A percentile compares a stretch with the other conserved stretches of the same genome.
Evolutionary conservation across 2,888 invertebrate genomes (phyloP).

Genomic region (Phlogophora meticulosa): DNA sequence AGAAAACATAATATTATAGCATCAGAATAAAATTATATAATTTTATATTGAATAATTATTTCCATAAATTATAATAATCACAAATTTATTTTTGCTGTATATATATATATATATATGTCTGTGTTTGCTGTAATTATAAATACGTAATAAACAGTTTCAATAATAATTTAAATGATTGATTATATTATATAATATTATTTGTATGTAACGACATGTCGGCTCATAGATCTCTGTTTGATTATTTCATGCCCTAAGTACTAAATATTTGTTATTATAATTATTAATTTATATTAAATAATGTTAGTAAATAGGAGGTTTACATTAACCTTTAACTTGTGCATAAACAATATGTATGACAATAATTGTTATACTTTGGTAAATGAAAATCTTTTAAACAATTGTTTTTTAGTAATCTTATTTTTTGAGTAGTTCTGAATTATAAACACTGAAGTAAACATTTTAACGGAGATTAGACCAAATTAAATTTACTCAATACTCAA

Average conservation of each 20-base stretch:
- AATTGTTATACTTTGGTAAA: conserved; percentile 27
- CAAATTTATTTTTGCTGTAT: conserved; percentile 20
- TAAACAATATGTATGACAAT: conserved; percentile 1
- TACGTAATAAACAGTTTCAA: too few relatives aligned
- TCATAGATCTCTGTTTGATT: conserved; percentile 43
- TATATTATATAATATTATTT: too few relatives aligned
- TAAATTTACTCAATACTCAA: too few relatives aligned
- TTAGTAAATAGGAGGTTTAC: conserved; percentile 45
- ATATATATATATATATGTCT: conserved; percentile 19
- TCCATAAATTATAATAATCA: conserved; percentile 19
- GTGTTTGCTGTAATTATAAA: too few relatives aligned
- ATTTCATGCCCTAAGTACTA: conserved; percentile 54
- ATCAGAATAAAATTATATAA: conserved; percentile 39
- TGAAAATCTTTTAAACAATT: conserved; percentile 8
- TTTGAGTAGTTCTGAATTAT: conserved; percentile 7
- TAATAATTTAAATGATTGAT: too few relatives aligned
- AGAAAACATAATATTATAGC: conserved; percentile 19
- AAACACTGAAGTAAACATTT: conserved; percentile 12
- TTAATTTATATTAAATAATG: conserved; percentile 16
- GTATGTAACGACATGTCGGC: conserved; percentile 49
- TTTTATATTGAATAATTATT: conserved; percentile 21
- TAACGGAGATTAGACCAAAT: conserved; percentile 35
- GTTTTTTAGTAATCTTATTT: conserved; percentile 19
- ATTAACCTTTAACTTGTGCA: conserved; percentile 31
- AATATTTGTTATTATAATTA: conserved; percentile 34